Evolutionary conservation across 2,888 invertebrate species (phyloP), one percentile per base, ranked within the genome.

Genomic region (Herminia tarsipennalis): DNA sequence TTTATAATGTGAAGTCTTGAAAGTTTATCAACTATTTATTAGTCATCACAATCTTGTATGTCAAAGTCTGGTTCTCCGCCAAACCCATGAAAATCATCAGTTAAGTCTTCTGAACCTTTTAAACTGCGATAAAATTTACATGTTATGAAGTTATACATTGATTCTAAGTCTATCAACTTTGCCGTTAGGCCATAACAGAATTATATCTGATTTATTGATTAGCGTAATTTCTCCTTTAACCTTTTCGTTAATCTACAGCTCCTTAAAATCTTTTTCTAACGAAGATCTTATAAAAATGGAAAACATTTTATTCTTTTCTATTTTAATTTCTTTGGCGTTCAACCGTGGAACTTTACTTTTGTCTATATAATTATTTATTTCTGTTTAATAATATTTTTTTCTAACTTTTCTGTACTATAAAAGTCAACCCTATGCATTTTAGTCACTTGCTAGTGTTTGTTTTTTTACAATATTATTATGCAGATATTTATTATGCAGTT

Each of bases 341-440:
- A 30, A 14, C 30, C 30, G 17, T 8, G 20, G 20, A 10, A 21
- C 12, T 32, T 32, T 18, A 10, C 2, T 20, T 20, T 32, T 32
- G n/a, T 20, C 20, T n/a, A 2, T 18, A 10, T n/a, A n/a, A n/a
- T n/a, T n/a, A n/a, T n/a, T n/a, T n/a, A n/a, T n/a, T n/a, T n/a
- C n/a, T n/a, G n/a, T n/a, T n/a, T n/a, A n/a, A 20, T 12, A 5
- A 33, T 33, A 6, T 21, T 53, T 40, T 53, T 44, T 41, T 47
- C 47, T 33, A 12, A 8, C 9, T 21, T 33, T 21, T 21, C n/a
- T 10, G 33, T 42, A 2, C 20, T 8, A 10, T 9, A 12, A 21
- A 29, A 29, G 9, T 29, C 8, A 14, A 2, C 8, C 8, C 3
- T 29, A 6, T 14, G 6, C 29, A 29, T 29, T 14, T 29, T 29